Percentiles rank a stretch among this genome's conserved stretches.
phyloP scores from a whole-genome alignment of 2,113 vertebrate species.

The Rhodinocichla rosea region DNA sequence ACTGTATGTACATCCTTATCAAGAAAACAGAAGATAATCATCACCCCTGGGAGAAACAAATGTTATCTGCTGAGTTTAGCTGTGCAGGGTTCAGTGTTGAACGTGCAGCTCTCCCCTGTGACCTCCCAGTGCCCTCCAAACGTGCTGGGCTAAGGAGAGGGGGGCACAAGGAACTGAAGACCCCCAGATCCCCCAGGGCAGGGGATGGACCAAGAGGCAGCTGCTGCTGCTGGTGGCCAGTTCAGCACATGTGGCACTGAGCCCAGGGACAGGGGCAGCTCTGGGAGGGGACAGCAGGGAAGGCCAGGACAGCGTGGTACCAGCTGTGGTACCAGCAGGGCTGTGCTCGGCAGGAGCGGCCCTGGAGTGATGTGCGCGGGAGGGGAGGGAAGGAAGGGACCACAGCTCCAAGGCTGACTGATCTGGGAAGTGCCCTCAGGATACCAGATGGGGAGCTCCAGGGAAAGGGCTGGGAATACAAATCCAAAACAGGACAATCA shows the following conservation, averaged over 20 bases:
- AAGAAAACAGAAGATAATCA: neutral
- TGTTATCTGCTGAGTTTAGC: neutral
- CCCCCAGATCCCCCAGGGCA: neutral
- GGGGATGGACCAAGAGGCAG: neutral
- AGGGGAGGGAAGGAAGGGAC: neutral
- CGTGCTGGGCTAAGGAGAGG: neutral
- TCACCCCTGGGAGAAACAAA: neutral
- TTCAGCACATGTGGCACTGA: neutral
- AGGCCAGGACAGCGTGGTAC: neutral
- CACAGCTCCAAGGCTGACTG: neutral
- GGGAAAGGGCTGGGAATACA: neutral
- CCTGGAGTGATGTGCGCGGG: neutral
- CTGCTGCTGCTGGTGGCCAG: neutral
- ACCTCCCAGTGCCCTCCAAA: neutral
- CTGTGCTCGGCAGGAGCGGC: neutral
- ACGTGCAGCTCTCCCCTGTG: neutral
- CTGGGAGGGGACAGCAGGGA: neutral
- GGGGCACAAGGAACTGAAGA: neutral
- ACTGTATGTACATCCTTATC: neutral
- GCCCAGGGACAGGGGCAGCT: neutral
- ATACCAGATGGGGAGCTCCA: neutral
- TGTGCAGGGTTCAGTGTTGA: neutral
- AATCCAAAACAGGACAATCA: neutral
- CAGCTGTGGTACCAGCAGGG: neutral
- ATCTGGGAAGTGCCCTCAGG: neutral